Conservation (phyloP, 2,113 vertebrate species). For the Diphyllodes magnificus region DNA sequence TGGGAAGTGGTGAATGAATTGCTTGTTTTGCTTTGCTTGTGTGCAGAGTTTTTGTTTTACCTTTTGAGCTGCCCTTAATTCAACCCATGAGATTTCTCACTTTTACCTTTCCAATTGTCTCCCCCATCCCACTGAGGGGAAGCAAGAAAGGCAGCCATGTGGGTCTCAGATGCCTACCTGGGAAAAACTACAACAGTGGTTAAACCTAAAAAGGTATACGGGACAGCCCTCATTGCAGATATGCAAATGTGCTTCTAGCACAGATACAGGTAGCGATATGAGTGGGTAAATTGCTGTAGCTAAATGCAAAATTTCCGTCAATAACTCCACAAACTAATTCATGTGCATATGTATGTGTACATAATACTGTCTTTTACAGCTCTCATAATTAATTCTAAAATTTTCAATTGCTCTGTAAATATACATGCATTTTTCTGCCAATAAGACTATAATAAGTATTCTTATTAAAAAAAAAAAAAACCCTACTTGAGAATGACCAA, state of each 20-base stretch:
- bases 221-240: not conserved
- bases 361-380: not conserved
- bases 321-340: not conserved
- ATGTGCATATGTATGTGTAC: not conserved
- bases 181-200: not conserved
- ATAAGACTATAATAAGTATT: not conserved
- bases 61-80: not conserved
- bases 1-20: not conserved
- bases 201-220: not conserved
- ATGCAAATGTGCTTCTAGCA: not conserved
- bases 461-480: not conserved
- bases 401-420: not conserved
- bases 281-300: not conserved
- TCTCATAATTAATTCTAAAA: not conserved
- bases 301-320: not conserved
- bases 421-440: not conserved
- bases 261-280: rapidly evolving
- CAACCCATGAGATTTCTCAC: not conserved
- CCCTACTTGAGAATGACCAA: not conserved
- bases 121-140: not conserved
- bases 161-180: not conserved
- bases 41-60: not conserved
- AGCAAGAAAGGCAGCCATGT: not conserved
- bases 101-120: not conserved
- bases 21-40: not conserved